Percentiles rank a stretch among this genome's conserved stretches.
Evolutionary conservation across 2,113 vertebrate genomes (phyloP).

Genomic region (Nyctibius bracteatus): DNA sequence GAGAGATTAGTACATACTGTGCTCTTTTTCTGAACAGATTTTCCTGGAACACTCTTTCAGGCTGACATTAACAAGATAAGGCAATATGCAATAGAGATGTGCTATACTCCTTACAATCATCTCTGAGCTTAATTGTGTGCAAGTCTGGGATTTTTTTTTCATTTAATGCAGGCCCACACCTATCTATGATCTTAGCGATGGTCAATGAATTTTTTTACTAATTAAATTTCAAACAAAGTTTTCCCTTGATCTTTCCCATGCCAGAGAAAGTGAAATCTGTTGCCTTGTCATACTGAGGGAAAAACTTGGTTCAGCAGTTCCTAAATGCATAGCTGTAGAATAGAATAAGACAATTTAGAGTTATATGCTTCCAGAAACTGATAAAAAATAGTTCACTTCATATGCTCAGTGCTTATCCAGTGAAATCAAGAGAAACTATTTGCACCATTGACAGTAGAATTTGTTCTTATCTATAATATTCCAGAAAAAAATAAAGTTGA

Average conservation of each 20-base stretch:
- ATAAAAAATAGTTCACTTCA: neutral
- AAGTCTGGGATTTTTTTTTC: neutral
- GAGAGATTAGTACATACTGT: neutral
- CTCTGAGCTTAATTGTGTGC: neutral
- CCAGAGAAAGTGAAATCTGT: neutral
- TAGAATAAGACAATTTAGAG: neutral
- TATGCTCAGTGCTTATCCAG: neutral
- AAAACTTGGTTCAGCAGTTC: neutral
- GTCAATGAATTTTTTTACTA: neutral
- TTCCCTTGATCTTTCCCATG: neutral
- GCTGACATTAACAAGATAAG: neutral
- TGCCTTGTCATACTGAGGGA: neutral
- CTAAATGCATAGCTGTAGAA: neutral
- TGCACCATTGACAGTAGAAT: neutral
- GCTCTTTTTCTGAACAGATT: conserved; percentile 50
- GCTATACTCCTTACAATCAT: neutral
- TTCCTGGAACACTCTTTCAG: conserved; percentile 10
- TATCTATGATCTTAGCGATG: neutral
- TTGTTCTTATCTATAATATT: neutral
- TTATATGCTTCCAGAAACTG: neutral
- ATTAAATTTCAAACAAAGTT: neutral
- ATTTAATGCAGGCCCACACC: neutral
- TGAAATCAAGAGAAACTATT: neutral
- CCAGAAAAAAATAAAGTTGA: neutral
- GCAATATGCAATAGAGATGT: neutral